phyloP scores from a whole-genome alignment of 1,140 invertebrate species.

The Wasmannia auropunctata region DNA sequence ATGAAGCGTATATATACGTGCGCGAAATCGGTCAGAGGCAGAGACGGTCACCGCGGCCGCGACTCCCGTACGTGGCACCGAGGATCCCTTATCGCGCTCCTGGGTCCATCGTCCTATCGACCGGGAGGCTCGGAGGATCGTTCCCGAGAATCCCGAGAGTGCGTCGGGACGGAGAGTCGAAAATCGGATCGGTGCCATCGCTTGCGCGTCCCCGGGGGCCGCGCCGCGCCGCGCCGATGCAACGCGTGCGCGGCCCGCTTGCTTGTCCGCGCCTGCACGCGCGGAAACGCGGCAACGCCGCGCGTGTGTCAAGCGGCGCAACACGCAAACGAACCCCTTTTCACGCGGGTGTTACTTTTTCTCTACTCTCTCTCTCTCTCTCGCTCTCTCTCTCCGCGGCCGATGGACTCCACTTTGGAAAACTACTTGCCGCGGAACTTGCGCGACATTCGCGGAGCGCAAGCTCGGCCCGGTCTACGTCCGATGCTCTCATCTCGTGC shows the following conservation, averaged over 20 bases:
- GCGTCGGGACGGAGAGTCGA: background rate
- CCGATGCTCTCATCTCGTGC: constrained; percentile 12
- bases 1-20: too few species aligned
- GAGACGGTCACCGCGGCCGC: too few species aligned
- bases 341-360: constrained; percentile 72
- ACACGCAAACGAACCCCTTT: constrained; percentile 71
- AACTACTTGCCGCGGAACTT: constrained; percentile 63
- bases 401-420: constrained; percentile 67
- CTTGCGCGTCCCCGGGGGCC: constrained; percentile 41
- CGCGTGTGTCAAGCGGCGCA: constrained; percentile 47
- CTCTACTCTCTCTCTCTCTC: constrained; percentile 60
- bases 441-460: constrained; percentile 41
- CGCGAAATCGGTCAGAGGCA: too few species aligned
- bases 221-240: constrained; percentile 9
- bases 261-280: constrained; percentile 22
- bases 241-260: constrained; percentile 32
- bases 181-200: constrained; percentile 55
- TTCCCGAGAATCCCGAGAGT: too few species aligned
- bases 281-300: constrained; percentile 64
- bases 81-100: background rate
- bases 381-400: constrained; percentile 52
- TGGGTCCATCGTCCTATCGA: constrained; percentile 1
- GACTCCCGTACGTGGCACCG: background rate
- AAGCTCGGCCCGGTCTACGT: constrained; percentile 12
- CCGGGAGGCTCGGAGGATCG: background rate